Evolutionary conservation across 2,797 vertebrate genomes (phyloP).

Genomic region (Poeciliopsis presidionis): DNA sequence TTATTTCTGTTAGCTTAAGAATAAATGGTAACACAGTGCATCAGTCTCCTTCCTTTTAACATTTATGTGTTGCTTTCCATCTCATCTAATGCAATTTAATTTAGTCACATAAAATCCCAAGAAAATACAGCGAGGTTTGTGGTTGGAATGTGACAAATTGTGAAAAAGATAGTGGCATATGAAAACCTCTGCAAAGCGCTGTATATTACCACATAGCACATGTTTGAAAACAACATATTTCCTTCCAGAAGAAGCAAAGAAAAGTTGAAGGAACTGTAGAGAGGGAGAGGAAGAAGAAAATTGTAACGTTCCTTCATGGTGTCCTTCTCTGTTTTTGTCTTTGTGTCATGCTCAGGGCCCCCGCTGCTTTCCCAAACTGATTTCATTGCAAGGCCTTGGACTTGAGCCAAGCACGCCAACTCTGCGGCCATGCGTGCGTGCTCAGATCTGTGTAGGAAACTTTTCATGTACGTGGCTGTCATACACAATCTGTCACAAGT

Average conservation of each 20-base stretch:
- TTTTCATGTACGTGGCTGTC: conserved; percentile 10
- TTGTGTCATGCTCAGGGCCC: conserved; percentile 69
- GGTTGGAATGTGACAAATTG: not conserved
- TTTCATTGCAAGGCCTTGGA: conserved; percentile 72
- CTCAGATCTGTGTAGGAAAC: conserved; percentile 29
- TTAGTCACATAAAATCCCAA: not conserved
- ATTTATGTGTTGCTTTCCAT: not conserved
- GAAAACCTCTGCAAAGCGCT: not conserved
- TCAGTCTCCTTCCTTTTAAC: not conserved
- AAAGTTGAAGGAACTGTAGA: conserved; percentile 61
- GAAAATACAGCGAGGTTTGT: not conserved
- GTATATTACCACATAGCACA: conserved; percentile 39
- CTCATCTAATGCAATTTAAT: not conserved
- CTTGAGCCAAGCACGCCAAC: conserved; percentile 59
- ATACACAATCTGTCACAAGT: conserved; percentile 29
- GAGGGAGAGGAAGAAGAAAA: conserved; percentile 66
- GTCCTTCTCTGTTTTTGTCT: conserved; percentile 56
- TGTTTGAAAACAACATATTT: conserved; percentile 29
- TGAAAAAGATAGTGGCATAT: not conserved
- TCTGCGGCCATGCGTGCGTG: conserved; percentile 26
- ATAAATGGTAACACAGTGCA: not conserved
- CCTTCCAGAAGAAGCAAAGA: conserved; percentile 44
- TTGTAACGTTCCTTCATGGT: conserved; percentile 68
- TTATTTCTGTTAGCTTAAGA: not conserved
- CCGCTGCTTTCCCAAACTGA: conserved; percentile 76